Evolutionary conservation across 2,113 vertebrate genomes (phyloP).

Genomic region (Podarcis muralis): DNA sequence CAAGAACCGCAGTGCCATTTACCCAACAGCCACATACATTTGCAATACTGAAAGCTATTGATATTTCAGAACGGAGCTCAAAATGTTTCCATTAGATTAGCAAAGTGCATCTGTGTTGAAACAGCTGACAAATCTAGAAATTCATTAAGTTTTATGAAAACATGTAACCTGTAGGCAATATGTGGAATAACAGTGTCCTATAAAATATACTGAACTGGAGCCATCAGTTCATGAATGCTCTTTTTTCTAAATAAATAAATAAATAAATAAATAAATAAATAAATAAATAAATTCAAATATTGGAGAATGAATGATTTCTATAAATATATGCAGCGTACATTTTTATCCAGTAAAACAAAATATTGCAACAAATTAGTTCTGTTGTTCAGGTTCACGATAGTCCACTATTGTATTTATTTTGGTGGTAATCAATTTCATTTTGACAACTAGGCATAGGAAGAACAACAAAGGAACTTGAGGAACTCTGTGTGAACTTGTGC

Average conservation of each 20-base stretch:
- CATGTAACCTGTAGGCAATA: constrained; percentile 71
- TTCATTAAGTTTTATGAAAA: constrained; percentile 80
- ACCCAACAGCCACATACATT: constrained; percentile 70
- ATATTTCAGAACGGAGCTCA: constrained; percentile 76
- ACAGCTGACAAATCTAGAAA: constrained; percentile 78
- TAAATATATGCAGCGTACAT: constrained; percentile 70
- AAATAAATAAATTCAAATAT: constrained; percentile 49
- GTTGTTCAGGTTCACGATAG: neutral
- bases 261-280: no score
- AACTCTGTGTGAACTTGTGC: neutral
- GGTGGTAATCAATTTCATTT: constrained; percentile 28
- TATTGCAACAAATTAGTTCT: constrained; percentile 68
- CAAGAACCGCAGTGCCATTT: constrained; percentile 69
- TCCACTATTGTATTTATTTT: neutral
- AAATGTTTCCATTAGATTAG: constrained; percentile 75
- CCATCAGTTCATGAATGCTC: constrained; percentile 51
- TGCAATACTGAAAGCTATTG: constrained; percentile 76
- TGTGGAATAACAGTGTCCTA: constrained; percentile 69
- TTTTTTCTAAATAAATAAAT: constrained; percentile 14
- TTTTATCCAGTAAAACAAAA: constrained; percentile 63
- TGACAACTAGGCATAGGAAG: constrained; percentile 25
- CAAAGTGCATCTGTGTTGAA: constrained; percentile 76
- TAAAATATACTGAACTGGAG: constrained; percentile 73
- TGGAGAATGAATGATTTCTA: constrained; percentile 73
- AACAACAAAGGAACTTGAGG: constrained; percentile 7